Evolutionary conservation across 1,140 invertebrate species (phyloP).

Genomic region (Reticulitermes speratus): DNA sequence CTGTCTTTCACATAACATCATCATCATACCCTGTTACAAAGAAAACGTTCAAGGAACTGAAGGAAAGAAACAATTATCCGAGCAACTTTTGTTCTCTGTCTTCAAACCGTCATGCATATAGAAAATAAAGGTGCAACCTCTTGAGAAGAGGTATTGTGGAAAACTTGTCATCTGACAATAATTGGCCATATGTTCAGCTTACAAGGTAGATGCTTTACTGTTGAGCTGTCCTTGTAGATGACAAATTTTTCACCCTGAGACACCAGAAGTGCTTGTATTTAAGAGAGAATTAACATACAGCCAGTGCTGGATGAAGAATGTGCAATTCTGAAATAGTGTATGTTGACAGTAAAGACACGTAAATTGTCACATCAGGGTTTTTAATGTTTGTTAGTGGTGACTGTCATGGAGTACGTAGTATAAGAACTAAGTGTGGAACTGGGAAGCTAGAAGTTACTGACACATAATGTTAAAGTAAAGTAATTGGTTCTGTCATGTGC

Average conservation of each 20-base stretch:
- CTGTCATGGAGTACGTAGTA: neutral
- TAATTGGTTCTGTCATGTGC: neutral
- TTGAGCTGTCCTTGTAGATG: neutral
- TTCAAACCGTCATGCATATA: neutral
- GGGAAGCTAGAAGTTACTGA: no score
- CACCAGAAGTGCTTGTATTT: neutral
- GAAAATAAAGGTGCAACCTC: neutral
- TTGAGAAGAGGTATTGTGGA: neutral
- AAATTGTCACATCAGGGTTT: no score
- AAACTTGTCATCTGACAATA: neutral
- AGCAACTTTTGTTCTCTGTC: neutral
- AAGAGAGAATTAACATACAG: no score
- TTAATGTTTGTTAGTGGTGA: neutral
- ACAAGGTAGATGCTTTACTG: neutral
- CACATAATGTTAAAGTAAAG: neutral
- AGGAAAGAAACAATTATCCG: neutral
- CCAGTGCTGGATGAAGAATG: no score
- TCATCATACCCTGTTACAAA: neutral
- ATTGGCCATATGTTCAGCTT: no score
- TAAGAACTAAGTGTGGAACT: no score
- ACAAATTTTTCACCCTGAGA: neutral
- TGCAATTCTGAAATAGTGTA: no score
- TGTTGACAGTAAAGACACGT: no score
- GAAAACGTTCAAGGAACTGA: neutral
- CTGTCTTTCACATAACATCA: neutral